Base-by-base conservation (phyloP, 2,888 invertebrate species). In the Spodoptera picta region DNA sequence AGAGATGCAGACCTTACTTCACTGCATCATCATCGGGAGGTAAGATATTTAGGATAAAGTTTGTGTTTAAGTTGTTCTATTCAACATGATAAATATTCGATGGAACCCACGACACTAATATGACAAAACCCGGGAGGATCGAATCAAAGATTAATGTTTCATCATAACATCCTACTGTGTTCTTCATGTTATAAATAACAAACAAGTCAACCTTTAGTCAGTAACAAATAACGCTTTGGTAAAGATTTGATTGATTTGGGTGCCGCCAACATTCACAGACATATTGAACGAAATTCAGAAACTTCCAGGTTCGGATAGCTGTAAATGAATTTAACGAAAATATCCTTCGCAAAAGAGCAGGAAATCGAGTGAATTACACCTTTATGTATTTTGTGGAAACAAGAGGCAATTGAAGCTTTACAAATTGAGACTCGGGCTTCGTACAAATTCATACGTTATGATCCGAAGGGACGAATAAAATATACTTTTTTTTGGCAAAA, bases 1-100 rank as follows among this genome's bases (percentile, higher is more conserved):
- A 83, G 93, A n/a, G 94, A 95, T 49, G 93, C 93, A 0, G 94
- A 94, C 50, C 83, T 94, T 0, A 92, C 94, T 0, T 92, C 93
- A 0, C 73, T 93, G 56, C 93, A 93, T 74, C 93, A 93, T 70
- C 94, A 93, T 76, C 84, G 93, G 12, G 94, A 94, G 87, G 94
- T 93, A 27, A 75, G 75, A 19, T 19, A 6, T 36, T 36, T 9
- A 9, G 6, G 9, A 7, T 36, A 36, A 36, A 36, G 36, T 36
- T 19, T 19, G 19, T 19, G 19, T 19, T 19, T 19, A 19, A 1
- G 19, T 19, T 19, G 19, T 19, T 19, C 19, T 19, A 19, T 19
- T 19, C 2, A 19, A 19, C 19, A 19, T 2, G 19, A 19, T 19
- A 19, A 19, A 19, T 19, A 19, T 19, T 19, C 19, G 19, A 19